Base-by-base conservation (phyloP, 1,140 invertebrate species). In the Pseudomyrmex dendroicus region DNA sequence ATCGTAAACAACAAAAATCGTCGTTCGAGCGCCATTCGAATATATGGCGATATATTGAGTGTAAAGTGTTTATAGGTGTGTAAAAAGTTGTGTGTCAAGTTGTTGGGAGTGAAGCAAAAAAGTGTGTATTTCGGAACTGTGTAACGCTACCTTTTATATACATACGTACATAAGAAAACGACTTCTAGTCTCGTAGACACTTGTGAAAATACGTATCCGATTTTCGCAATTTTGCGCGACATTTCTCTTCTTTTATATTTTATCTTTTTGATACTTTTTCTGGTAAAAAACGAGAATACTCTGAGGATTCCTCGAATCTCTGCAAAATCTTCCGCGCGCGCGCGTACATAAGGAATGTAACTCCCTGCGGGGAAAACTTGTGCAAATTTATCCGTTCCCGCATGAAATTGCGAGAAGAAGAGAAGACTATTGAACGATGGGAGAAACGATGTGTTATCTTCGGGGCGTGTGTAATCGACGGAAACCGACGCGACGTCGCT, bases 341-440 rank as follows among this genome's bases (percentile, higher is more conserved):
- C 22, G 7, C 13, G 9, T 12, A 52, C 3, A 2, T 35, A 52
- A 52, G 2, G 9, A 64, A 15, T 64, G 5, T 54, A 35, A 17
- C 1, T 0, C 25, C 15, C 25, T 7, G 52, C 2, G 2, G 10
- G 35, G 5, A 35, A 17, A 57, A 12, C 4, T 61, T n/a, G 17
- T 12, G 8, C 74, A 15, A 17, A 20, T 7, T 35, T 25, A 54
- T 20, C 48, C n/a, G 20, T 57, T 9, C 35, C 35, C 17, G 15
- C 8, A 56, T 44, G 15, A 72, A 68, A 72, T 25, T 20, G 52
- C n/a, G 52, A 8, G 20, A 68, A 22, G n/a, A 70, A 78, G 46
- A 68, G 5, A 4, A 70, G 5, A 9, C 54, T 15, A 17, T 20
- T 64, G 64, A 48, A 25, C 25, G 25, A 25, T 25, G 25, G 3